These are phyloP conservation scores for Cylloceria caligata DNA, from an alignment of 2,888 invertebrate genomes.

Conservation along the genomic window DNA sequence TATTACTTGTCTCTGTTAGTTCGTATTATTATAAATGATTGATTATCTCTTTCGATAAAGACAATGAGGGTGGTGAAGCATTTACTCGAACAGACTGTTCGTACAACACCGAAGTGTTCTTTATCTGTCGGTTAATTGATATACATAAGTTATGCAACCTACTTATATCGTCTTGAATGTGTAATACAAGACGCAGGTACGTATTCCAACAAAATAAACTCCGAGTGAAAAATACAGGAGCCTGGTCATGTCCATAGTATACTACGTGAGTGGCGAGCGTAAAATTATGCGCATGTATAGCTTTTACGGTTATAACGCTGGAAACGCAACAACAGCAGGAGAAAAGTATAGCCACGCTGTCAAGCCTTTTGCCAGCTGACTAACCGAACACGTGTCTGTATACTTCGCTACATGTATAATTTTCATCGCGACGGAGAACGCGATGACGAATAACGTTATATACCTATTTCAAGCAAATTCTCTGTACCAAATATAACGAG, in stretches of 20 bases:
- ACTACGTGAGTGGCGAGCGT: constrained; percentile 63
- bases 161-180: constrained; percentile 24
- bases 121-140: constrained; percentile 17
- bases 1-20: constrained; percentile 29
- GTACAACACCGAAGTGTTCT: constrained; percentile 12
- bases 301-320: constrained; percentile 64
- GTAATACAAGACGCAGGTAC: constrained; percentile 58
- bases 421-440: constrained; percentile 36
- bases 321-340: constrained; percentile 65
- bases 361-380: constrained; percentile 73
- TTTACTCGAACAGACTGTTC: constrained; percentile 48
- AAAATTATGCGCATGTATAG: constrained; percentile 68
- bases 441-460: constrained; percentile 55
- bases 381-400: constrained; percentile 63
- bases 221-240: constrained; percentile 7
- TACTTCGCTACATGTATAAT: constrained; percentile 47
- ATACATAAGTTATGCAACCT: constrained; percentile 8
- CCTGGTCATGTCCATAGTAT: not conserved
- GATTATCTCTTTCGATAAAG: constrained; percentile 53
- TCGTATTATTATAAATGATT: constrained; percentile 40
- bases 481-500: too few relatives aligned
- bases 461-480: not conserved
- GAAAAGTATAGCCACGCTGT: constrained; percentile 61
- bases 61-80: constrained; percentile 61
- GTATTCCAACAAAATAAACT: constrained; percentile 15